phyloP scores from a whole-genome alignment of 2,888 invertebrate genomes.

The Apamea sordens region DNA sequence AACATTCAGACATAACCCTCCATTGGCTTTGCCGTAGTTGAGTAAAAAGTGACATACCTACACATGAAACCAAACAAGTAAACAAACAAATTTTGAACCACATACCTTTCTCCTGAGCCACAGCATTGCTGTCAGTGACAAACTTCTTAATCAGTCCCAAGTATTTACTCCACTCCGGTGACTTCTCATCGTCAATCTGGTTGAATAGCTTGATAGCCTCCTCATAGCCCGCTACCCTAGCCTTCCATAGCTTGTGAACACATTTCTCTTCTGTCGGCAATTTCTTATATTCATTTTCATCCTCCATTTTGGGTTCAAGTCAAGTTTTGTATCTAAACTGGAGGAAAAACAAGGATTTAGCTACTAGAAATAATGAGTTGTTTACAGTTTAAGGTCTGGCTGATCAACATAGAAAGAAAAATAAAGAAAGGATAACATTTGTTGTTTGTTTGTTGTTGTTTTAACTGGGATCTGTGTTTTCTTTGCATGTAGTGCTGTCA shows the following conservation, averaged over 20 bases:
- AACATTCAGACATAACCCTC: neutral
- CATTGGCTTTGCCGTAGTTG: neutral
- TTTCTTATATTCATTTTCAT: constrained; percentile 96
- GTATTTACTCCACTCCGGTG: constrained; percentile 98
- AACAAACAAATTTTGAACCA: constrained; percentile 16
- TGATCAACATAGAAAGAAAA: neutral
- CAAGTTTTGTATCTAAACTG: constrained; percentile 63
- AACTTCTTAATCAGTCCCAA: constrained; percentile 97
- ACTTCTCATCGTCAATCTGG: constrained; percentile 97
- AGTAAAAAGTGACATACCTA: neutral
- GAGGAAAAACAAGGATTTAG: neutral
- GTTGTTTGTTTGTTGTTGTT: no score
- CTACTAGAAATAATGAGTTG: neutral
- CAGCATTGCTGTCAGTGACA: constrained; percentile 97
- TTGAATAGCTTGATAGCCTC: constrained; percentile 97
- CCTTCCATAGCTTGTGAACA: constrained; percentile 98
- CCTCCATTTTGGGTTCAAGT: constrained; percentile 91
- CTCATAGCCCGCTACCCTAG: constrained; percentile 97
- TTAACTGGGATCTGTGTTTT: neutral
- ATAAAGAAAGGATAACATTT: no score
- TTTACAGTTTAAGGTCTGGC: neutral
- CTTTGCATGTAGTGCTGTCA: neutral
- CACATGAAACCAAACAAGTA: neutral
- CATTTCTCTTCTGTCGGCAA: constrained; percentile 97
- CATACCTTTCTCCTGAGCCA: constrained; percentile 97